Base-by-base conservation (phyloP, 1,140 invertebrate species). In the Cydia splendana region DNA sequence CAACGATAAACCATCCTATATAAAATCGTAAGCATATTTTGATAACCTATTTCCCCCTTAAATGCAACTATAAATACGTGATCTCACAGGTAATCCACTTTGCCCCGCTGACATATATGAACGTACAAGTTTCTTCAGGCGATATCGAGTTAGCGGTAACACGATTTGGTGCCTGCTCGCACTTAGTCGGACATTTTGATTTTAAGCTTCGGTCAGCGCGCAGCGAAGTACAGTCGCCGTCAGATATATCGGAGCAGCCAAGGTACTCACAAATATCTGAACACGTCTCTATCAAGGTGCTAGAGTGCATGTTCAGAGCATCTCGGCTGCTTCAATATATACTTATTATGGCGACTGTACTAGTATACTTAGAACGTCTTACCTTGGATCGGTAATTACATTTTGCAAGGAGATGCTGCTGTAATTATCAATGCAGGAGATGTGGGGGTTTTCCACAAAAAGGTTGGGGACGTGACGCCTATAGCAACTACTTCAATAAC, bases 11-110 rank as follows among this genome's bases (percentile, higher is more conserved):
- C 4, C n/a, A 53, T n/a, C 51, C n/a, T 18, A 6, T 53, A 62
- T n/a, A 24, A 62, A 62, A 24, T 10, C 1, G 15, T 62, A 24
- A 24, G 9, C 20, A 62, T 62, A 62, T 62, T 62, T 62, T 62
- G 57, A 62, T 62, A 24, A 62, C 57, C 57, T 3, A 62, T 62
- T 62, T 62, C 20, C 20, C 6, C 57, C 20, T 10, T 10, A 62
- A 62, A 20, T 62, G 51, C 57, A 62, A n/a, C 38, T 42, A 71
- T 71, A 71, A 71, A 71, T 34, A 71, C n/a, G 67, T 45, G 30
- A 71, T 71, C 67, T 71, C 38, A 9, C 30, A 71, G 67, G 30
- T 71, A 71, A 71, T 71, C 34, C 9, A 71, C 30, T 71, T 71
- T 71, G 30, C 67, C 18, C 30, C 67, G 28, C 28, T 67, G 67